phyloP scores from a whole-genome alignment of 2,888 invertebrate species.

The Cancer borealis region DNA sequence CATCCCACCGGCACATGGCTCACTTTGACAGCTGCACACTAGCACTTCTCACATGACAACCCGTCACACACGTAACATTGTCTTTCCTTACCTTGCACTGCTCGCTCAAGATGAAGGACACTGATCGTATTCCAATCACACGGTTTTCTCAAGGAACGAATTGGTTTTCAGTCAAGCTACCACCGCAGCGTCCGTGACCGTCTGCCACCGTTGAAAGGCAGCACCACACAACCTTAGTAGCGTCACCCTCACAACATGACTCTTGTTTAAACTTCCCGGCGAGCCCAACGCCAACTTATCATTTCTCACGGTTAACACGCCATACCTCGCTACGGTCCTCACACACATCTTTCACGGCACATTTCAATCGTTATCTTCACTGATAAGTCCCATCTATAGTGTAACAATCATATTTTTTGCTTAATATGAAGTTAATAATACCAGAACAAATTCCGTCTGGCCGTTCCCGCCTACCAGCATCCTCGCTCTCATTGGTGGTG shows the following conservation, averaged over 20 bases:
- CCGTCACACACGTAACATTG: neutral
- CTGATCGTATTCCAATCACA: neutral
- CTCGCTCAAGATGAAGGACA: neutral
- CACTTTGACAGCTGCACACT: conserved; percentile 26
- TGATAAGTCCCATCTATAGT: neutral
- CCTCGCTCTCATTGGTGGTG: neutral
- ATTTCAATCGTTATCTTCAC: neutral
- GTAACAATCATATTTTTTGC: neutral
- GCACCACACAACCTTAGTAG: neutral
- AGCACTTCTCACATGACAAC: neutral
- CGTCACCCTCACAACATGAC: neutral
- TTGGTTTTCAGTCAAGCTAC: conserved; percentile 16
- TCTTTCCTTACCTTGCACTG: neutral
- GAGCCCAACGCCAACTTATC: neutral
- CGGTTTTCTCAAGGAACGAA: neutral
- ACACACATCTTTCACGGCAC: neutral
- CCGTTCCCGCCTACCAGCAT: too few relatives aligned
- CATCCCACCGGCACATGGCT: neutral
- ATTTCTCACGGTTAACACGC: neutral
- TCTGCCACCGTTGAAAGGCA: neutral
- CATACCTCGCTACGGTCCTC: neutral
- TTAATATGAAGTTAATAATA: neutral
- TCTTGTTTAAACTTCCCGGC: conserved; percentile 18
- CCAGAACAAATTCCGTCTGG: neutral
- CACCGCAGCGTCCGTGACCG: conserved; percentile 2